Evolutionary conservation across 1,140 invertebrate genomes (phyloP), one percentile per base, ranked within the genome.

Genomic region (Paramacrobiotus metropolitanus): DNA sequence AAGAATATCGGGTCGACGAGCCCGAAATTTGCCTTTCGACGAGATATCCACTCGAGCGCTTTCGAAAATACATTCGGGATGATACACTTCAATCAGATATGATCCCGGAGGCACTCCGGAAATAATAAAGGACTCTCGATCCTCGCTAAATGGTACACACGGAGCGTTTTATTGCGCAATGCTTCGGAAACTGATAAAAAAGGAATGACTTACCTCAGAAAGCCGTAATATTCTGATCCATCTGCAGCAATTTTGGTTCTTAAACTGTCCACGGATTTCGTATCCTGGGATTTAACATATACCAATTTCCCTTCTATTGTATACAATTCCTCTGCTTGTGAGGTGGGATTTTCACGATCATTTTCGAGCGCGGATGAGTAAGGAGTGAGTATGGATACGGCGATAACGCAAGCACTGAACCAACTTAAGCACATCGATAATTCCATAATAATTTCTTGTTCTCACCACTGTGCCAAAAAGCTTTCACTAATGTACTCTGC

Each of bases 1-100:
- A 28, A 40, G n/a, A n/a, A 9, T 40, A n/a, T 40, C 34, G 9
- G 34, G 34, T 40, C 48, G 48, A 59, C 94, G 77, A 0, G 91
- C 92, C 65, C 94, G 78, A 65, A 87, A 89, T 75, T 97, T 98
- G 28, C 94, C 94, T 72, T 91, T 93, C 0, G 83, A 85, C 70
- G 89, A 94, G 59, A 96, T 92, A 75, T 96, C 91, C 0, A 96
- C 86, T 63, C 91, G 77, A 1, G 89, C 81, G 2, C 87, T 85
- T 67, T 95, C 91, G 68, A 90, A 98, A 63, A 84, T 78, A 68
- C 83, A 90, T 68, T 92, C 83, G 2, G 90, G 85, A 76, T 94
- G 84, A 4, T 87, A 72, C 20, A 94, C 81, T 77, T 98, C 93
- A 1, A 99, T 77, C 28, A 97, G 80, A 70, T 96, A 96, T 0